phyloP scores from a whole-genome alignment of 2,113 vertebrate genomes.

The Cephalopterus ornatus region DNA sequence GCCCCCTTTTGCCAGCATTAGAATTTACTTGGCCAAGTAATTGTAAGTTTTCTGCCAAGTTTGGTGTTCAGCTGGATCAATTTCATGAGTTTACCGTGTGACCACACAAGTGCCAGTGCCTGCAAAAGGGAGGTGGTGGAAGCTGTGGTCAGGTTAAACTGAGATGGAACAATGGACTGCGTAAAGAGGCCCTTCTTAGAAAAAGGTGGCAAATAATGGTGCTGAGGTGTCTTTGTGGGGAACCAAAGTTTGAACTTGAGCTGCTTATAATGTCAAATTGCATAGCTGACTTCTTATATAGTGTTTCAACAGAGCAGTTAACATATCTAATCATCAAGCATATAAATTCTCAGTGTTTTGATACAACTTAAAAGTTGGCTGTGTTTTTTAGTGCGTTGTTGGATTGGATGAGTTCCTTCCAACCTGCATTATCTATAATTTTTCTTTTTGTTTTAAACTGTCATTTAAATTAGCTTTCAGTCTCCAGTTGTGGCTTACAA shows the following conservation, averaged over 20 bases:
- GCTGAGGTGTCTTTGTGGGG: neutral
- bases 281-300: neutral
- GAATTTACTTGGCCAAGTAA: slow-evolving; percentile 6
- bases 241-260: neutral
- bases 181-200: neutral
- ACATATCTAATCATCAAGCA: neutral
- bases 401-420: neutral
- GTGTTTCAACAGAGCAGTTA: neutral
- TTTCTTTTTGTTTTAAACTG: neutral
- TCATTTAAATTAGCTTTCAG: neutral
- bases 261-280: neutral
- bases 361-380: neutral
- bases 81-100: neutral
- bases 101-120: neutral
- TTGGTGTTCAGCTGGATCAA: neutral
- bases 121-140: neutral
- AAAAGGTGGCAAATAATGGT: neutral
- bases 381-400: neutral
- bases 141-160: neutral
- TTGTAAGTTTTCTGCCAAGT: neutral
- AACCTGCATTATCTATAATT: neutral
- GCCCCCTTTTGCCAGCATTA: neutral
- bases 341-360: neutral
- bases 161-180: neutral
- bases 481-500: neutral